A percentile compares a stretch with the other conserved stretches of the same genome.
Conservation (phyloP, 2,113 vertebrate species). For the Embiotoca jacksoni region DNA sequence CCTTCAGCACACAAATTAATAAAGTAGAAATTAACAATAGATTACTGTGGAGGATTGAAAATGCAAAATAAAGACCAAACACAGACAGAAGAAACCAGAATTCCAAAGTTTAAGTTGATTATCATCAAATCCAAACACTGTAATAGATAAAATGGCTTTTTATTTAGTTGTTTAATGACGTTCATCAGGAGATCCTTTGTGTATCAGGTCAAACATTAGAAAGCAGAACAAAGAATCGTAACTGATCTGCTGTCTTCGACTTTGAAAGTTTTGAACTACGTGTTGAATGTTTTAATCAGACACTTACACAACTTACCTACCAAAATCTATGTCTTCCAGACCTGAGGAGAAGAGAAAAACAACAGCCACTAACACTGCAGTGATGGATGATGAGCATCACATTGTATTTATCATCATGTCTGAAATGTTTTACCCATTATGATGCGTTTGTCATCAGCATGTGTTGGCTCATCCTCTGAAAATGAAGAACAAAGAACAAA, state of each 20-base stretch:
- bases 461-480: constrained; percentile 85
- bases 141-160: too few relatives aligned
- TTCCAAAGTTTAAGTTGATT: too few relatives aligned
- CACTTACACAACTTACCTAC: constrained; percentile 82
- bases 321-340: constrained; percentile 90
- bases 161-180: too few relatives aligned
- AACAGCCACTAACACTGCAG: not conserved
- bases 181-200: too few relatives aligned
- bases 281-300: not conserved
- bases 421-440: constrained; percentile 84
- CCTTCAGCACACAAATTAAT: not conserved
- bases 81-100: not conserved
- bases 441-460: constrained; percentile 85
- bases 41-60: not conserved
- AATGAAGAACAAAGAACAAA: constrained; percentile 4
- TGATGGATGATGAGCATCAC: not conserved
- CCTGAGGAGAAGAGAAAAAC: constrained; percentile 76
- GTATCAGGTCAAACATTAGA: too few relatives aligned
- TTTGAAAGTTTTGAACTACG: too few relatives aligned
- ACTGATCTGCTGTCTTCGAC: not conserved
- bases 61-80: not conserved
- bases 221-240: too few relatives aligned
- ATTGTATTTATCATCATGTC: too few relatives aligned
- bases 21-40: too few relatives aligned
- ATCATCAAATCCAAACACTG: too few relatives aligned